Conservation (phyloP, 2,888 invertebrate species). For the Brachypalpus laphriformis region DNA sequence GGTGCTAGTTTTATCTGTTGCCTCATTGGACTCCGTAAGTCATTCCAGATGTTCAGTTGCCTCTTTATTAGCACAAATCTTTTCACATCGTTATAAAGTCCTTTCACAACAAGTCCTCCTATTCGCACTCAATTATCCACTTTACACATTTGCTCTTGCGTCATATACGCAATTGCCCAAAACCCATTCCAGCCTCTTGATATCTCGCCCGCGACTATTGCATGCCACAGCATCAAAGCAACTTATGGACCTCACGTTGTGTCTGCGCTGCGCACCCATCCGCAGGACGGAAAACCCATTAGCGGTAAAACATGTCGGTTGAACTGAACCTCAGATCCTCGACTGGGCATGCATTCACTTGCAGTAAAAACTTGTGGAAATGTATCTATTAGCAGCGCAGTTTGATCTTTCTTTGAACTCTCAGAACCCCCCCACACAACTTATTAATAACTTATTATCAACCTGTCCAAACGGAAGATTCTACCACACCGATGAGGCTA, state of each 20-base stretch:
- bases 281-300: constrained; percentile 50
- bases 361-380: constrained; percentile 53
- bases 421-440: constrained; percentile 30
- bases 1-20: too few species aligned
- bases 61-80: neutral
- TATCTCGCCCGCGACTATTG: neutral
- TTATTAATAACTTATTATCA: constrained; percentile 67
- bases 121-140: constrained; percentile 32
- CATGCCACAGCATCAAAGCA: neutral
- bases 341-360: neutral
- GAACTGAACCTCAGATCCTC: constrained; percentile 28
- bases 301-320: constrained; percentile 49
- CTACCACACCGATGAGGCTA: constrained; percentile 6
- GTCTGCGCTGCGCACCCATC: constrained; percentile 46
- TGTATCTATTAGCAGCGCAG: constrained; percentile 68
- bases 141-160: constrained; percentile 12
- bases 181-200: neutral
- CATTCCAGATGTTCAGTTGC: neutral
- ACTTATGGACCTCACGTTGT: constrained; percentile 44
- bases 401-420: constrained; percentile 68
- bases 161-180: constrained; percentile 9
- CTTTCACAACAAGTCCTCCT: constrained; percentile 27
- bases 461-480: constrained; percentile 56
- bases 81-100: neutral
- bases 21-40: neutral